Conservation (phyloP, 2,797 vertebrate species). For the Artibeus lituratus region DNA sequence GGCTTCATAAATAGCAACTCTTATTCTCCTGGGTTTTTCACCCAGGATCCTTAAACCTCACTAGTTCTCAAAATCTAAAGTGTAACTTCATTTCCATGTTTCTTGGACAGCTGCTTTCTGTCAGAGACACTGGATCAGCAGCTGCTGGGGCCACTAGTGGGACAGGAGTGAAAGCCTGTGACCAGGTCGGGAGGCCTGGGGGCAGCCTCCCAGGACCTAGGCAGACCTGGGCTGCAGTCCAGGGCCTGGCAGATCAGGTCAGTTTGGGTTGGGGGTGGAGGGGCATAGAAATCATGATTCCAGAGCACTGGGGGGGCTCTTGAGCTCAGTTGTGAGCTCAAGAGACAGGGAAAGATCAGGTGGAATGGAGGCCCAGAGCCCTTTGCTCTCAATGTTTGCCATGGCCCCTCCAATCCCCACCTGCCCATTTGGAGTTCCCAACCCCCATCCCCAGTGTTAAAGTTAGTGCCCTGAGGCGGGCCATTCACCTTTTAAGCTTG, state of each 20-base stretch:
- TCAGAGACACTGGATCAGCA: not conserved
- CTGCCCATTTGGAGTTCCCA: not conserved
- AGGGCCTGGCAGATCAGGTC: not conserved
- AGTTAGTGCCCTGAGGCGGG: not conserved
- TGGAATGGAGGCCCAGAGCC: not conserved
- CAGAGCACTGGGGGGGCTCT: not conserved
- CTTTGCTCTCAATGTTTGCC: not conserved
- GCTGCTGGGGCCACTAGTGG: not conserved
- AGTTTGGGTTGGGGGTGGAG: no score
- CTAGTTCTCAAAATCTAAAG: conserved; percentile 3
- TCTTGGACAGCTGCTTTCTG: conserved; percentile 19
- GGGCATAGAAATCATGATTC: not conserved
- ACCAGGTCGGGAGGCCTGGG: not conserved
- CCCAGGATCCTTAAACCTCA: not conserved
- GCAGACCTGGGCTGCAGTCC: not conserved
- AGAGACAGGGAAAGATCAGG: not conserved
- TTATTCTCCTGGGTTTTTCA: not conserved
- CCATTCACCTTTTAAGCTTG: not conserved
- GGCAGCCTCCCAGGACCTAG: not conserved
- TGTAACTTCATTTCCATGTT: not conserved
- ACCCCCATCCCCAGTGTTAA: not conserved
- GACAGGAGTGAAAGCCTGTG: not conserved
- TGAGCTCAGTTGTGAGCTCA: no score
- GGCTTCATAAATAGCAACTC: conserved; percentile 26
- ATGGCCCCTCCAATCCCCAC: not conserved